These are phyloP conservation scores for Stigmatopora argus DNA, from an alignment of 2,113 vertebrate species.

Conservation along the genomic window DNA sequence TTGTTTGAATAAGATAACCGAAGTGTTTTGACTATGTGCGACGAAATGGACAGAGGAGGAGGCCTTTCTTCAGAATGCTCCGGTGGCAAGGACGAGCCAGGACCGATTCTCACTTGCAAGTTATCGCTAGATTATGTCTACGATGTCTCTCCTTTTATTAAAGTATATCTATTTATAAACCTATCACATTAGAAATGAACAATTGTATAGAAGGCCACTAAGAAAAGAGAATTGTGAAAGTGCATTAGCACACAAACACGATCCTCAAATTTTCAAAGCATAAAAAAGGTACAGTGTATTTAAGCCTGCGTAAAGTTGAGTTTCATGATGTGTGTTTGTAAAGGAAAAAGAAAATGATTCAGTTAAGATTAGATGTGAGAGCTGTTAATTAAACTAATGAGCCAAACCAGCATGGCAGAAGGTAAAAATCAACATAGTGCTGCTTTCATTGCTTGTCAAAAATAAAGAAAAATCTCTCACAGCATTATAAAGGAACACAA, in stretches of 20 bases:
- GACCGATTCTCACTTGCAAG: no score
- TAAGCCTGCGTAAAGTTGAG: constrained; percentile 58
- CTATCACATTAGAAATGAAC: no score
- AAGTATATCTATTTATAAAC: no score
- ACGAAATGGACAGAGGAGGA: no score
- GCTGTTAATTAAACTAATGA: constrained; percentile 58
- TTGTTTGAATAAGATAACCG: no score
- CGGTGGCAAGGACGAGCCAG: no score
- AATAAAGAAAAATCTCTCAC: constrained; percentile 11
- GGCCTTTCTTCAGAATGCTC: no score
- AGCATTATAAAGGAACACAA: neutral
- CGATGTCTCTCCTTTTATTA: no score
- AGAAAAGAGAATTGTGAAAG: no score
- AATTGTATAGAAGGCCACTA: no score
- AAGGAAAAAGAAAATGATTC: constrained; percentile 44
- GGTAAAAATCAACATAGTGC: constrained; percentile 19
- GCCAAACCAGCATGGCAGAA: constrained; percentile 38
- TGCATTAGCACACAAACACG: constrained; percentile 1
- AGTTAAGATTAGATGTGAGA: constrained; percentile 47
- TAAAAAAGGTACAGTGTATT: constrained; percentile 38
- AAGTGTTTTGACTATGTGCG: no score
- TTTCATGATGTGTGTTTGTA: constrained; percentile 40
- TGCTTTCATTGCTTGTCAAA: constrained; percentile 19
- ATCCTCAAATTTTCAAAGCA: constrained; percentile 51
- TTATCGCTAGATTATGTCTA: no score